Evolutionary conservation across 2,113 vertebrate species (phyloP), one percentile per base, ranked within the genome.

Genomic region (Protobothrops flavoviridis): DNA sequence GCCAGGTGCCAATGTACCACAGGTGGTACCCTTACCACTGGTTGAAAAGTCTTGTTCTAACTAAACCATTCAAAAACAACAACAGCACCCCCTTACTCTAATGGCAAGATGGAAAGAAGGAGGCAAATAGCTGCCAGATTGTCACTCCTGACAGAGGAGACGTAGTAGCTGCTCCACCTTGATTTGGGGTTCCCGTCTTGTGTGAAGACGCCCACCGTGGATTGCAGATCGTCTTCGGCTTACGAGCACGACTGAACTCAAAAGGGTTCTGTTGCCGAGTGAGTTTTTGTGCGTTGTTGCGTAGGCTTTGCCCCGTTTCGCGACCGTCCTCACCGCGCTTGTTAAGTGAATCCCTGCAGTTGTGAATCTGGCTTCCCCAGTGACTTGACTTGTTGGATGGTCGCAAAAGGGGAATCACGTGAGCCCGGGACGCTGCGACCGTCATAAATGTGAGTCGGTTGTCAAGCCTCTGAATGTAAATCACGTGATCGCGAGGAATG

Each of bases 111-210:
- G 6, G 48, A 48, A 48, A 48, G 5, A 1, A 48, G 5, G 48
- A 48, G 48, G 48, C 48, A 48, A 7, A 6, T 8, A 48, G 48
- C 48, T 48, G 48, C 48, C 48, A 48, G 45, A 48, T 5, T 48
- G 6, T 48, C 5, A 48, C 48, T 48, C 48, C 7, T 48, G 48
- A 48, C 48, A 61, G 91, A 92, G 93, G 94, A 90, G 92, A 21
- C 1, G 3, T 10, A 89, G 26, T 6, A 64, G 1, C 0, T 0
- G 17, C 29, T 0, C 29, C 6, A 69, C 13, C 29, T 69, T 13
- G 12, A 33, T 15, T 81, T 43, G 9, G n/a, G 17, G 7, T 21
- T 1, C 17, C 69, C 3, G 33, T 43, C 8, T 9, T 39, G n/a
- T 8, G 15, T 20, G n/a, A 81, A 2, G 15, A 81, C n/a, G 0